Evolutionary conservation across 2,113 vertebrate genomes (phyloP).

Genomic region (Oceanodroma tethys): DNA sequence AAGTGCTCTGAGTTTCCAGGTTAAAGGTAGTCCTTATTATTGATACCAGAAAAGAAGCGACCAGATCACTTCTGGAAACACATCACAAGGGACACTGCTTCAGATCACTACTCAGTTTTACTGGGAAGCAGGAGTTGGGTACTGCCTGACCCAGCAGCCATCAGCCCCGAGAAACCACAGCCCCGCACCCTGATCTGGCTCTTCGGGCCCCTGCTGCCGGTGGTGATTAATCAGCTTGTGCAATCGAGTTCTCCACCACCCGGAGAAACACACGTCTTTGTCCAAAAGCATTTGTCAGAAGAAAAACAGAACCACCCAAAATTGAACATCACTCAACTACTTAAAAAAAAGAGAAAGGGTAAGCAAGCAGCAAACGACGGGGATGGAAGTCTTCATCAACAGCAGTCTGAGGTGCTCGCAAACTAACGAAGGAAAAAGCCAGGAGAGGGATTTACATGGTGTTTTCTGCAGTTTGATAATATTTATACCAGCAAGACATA

Average conservation of each 20-base stretch:
- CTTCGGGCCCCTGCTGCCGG: neutral
- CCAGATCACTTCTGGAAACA: neutral
- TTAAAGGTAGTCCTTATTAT: neutral
- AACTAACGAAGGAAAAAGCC: rapidly evolving
- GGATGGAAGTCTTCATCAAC: neutral
- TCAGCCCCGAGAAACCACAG: rapidly evolving
- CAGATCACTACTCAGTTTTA: rapidly evolving
- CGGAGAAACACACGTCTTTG: neutral
- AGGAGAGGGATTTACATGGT: neutral
- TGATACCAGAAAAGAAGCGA: neutral
- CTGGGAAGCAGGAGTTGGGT: neutral
- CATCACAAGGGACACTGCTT: rapidly evolving
- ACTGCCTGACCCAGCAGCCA: neutral
- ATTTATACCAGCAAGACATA: rapidly evolving
- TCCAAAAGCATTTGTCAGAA: conserved; percentile 42
- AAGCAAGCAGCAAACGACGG: neutral
- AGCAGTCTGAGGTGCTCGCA: rapidly evolving
- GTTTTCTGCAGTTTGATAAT: neutral
- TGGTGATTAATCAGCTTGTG: neutral
- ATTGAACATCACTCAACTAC: neutral
- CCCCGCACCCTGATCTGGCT: rapidly evolving
- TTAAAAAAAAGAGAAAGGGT: neutral
- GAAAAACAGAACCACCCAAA: conserved; percentile 54
- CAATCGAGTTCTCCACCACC: neutral
- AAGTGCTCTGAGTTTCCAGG: neutral